These are phyloP conservation scores for Ectemnius continuus DNA, from an alignment of 2,888 invertebrate species.

Conservation along the genomic window DNA sequence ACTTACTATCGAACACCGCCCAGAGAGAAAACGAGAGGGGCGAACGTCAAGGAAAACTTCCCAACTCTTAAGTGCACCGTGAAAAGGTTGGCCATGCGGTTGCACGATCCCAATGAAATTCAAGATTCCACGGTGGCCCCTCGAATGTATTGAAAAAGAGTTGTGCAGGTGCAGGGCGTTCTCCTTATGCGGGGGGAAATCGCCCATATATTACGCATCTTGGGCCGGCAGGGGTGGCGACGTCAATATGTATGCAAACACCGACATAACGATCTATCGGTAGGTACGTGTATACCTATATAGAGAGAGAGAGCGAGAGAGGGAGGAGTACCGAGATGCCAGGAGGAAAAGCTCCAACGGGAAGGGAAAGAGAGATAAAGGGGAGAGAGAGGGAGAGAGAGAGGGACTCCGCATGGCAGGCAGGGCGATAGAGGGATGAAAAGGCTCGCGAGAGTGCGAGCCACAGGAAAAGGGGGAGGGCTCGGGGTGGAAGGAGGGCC, in stretches of 20 bases:
- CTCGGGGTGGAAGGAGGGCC: too few species aligned
- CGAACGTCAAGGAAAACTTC: background rate
- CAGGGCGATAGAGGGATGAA: too few species aligned
- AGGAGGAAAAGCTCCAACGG: slow-evolving; percentile 25
- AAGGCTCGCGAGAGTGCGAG: slow-evolving; percentile 16
- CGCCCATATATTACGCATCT: slow-evolving; percentile 57
- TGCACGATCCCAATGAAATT: background rate
- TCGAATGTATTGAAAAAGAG: slow-evolving; percentile 9
- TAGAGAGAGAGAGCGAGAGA: slow-evolving; percentile 45
- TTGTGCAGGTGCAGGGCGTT: slow-evolving; percentile 21
- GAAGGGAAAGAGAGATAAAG: slow-evolving; percentile 55
- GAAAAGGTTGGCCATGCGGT: background rate
- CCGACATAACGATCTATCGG: slow-evolving; percentile 77
- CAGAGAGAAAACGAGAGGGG: background rate
- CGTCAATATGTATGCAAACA: slow-evolving; percentile 77
- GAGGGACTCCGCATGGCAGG: slow-evolving; percentile 8
- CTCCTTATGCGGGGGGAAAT: slow-evolving; percentile 37
- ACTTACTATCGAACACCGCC: background rate
- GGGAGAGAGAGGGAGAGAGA: slow-evolving; percentile 25
- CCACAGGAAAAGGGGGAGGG: slow-evolving; percentile 1
- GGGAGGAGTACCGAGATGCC: too few species aligned
- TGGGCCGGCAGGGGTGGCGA: slow-evolving; percentile 64
- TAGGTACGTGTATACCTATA: slow-evolving; percentile 71
- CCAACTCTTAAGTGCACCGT: background rate
- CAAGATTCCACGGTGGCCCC: background rate